Percentiles rank a stretch among this genome's conserved stretches.
Evolutionary conservation across 2,113 vertebrate species (phyloP).

Genomic region (Pipa parva): DNA sequence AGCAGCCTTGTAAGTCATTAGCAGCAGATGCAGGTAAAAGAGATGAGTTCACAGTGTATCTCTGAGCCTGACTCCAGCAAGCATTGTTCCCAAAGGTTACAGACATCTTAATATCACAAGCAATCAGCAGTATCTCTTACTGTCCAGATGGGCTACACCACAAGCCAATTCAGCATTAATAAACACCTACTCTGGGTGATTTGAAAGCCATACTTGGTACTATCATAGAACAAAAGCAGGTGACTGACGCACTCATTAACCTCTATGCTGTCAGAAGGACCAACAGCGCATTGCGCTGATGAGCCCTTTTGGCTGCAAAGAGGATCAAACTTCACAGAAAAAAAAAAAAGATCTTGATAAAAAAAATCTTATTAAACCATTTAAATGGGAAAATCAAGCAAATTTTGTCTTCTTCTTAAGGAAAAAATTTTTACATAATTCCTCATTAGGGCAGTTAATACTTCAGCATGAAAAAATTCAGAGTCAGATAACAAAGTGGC

Average conservation of each 20-base stretch:
- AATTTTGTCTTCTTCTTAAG: slow-evolving; percentile 26
- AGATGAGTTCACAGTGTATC: slow-evolving; percentile 86
- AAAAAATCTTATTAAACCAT: slow-evolving; percentile 1
- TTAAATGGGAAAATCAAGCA: slow-evolving; percentile 33
- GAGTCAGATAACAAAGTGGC: slow-evolving; percentile 73
- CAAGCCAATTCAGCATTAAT: slow-evolving; percentile 88
- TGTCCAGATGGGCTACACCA: slow-evolving; percentile 89
- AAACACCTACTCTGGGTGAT: slow-evolving; percentile 82
- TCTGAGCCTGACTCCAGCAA: slow-evolving; percentile 87
- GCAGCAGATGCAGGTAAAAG: slow-evolving; percentile 89
- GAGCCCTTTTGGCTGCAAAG: slow-evolving; percentile 39
- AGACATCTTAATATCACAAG: slow-evolving; percentile 90
- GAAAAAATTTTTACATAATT: slow-evolving; percentile 48
- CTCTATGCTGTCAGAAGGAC: slow-evolving; percentile 64
- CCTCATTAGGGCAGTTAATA: slow-evolving; percentile 55
- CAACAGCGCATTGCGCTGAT: slow-evolving; percentile 52
- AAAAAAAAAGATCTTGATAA: slow-evolving; percentile 31
- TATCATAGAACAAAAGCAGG: slow-evolving; percentile 73
- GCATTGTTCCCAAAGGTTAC: slow-evolving; percentile 94
- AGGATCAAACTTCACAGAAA: slow-evolving; percentile 12
- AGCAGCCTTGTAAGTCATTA: slow-evolving; percentile 92
- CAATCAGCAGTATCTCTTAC: slow-evolving; percentile 75
- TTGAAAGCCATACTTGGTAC: slow-evolving; percentile 76
- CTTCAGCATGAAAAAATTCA: slow-evolving; percentile 52
- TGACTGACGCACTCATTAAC: slow-evolving; percentile 71